Evolutionary conservation across 2,888 invertebrate species (phyloP), one percentile per base, ranked within the genome.

Genomic region (Magallana nippona): DNA sequence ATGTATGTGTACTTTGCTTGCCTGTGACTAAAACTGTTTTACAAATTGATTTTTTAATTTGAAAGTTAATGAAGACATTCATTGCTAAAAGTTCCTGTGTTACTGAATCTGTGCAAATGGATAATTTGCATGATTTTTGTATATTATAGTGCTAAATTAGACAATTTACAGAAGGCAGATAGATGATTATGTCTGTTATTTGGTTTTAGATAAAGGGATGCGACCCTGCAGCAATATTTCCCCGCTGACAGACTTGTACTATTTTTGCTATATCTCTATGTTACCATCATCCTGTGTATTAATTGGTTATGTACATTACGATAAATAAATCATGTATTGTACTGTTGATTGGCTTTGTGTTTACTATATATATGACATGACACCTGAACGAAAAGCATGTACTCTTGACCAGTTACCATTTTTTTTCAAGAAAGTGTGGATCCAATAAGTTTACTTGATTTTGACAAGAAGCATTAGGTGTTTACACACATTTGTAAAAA

Each of bases 291-390:
- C 32, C 22, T 71, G 11, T 71, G 71, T 71, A 71, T 71, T 71
- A 71, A 10, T 71, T 71, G 71, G 71, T 71, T 71, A 71, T 71
- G 71, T 71, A 71, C 22, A 71, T 71, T 71, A 71, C 32, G 27
- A 71, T 71, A 71, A 71, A 71, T 71, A 71, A 71, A 71, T 71
- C 71, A 71, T 71, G 27, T 71, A 71, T 71, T 71, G 71, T 71
- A 71, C 71, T 71, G 71, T 71, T 71, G 2, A 13, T 13, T 17
- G 60, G 15, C 60, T 60, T 63, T 63, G 63, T 63, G 8, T 44
- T 44, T 44, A 44, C 44, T 44, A 44, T 8, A n/a, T n/a, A n/a
- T n/a, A n/a, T n/a, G n/a, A n/a, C n/a, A n/a, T n/a, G 8, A 44
- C 44, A 8, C 44, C 5, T 3, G 8, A 44, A 44, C 5, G 44